phyloP scores from a whole-genome alignment of 2,113 vertebrate species.

The Ophiodon elongatus region DNA sequence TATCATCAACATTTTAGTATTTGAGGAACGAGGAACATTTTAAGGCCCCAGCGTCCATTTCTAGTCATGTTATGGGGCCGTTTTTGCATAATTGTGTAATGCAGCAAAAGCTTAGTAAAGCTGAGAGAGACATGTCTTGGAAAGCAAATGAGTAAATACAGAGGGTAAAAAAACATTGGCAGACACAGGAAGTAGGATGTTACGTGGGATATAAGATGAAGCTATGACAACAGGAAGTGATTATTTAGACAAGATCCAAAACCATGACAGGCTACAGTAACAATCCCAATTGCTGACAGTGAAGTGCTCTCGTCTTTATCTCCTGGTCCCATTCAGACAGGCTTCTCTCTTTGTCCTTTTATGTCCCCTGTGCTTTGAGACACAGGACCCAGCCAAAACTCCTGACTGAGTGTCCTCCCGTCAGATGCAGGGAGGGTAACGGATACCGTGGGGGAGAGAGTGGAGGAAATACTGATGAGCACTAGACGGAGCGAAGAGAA shows the following conservation, averaged over 20 bases:
- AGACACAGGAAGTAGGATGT: background rate
- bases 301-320: conserved; percentile 5
- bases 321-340: conserved; percentile 9
- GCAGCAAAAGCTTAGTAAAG: background rate
- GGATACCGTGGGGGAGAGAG: conserved; percentile 24
- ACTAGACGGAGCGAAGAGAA: conserved; percentile 42
- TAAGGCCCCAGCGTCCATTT: background rate
- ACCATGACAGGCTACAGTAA: background rate
- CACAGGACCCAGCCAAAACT: conserved; percentile 37
- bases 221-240: background rate
- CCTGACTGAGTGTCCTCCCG: conserved; percentile 44
- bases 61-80: background rate
- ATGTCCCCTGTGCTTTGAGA: conserved; percentile 36
- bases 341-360: conserved; percentile 41
- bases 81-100: background rate
- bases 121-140: background rate
- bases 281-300: conserved; percentile 1
- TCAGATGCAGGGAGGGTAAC: conserved; percentile 27
- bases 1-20: background rate
- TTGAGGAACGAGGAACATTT: background rate
- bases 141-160: background rate
- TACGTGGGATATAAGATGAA: background rate
- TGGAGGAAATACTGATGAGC: conserved; percentile 51
- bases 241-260: background rate
- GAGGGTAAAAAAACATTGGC: background rate